Conservation (phyloP, 30 jellyfish, hydroid and myxozoan species). For the Pseudorhiza aurosa region DNA sequence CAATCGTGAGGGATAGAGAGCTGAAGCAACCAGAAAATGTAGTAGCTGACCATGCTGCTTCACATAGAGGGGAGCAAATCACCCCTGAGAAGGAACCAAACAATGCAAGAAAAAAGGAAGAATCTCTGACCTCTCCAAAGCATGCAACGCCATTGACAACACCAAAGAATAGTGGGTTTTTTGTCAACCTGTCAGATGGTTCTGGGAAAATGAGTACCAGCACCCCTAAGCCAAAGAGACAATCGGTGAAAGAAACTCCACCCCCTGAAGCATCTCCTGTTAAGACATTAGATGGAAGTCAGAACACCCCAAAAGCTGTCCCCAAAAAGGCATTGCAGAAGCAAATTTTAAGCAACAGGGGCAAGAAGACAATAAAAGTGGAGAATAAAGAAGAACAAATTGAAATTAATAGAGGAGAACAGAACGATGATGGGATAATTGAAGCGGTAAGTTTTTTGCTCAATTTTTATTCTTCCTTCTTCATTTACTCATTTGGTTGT, state of each 20-base stretch:
- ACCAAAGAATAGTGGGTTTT: slow-evolving; percentile 33
- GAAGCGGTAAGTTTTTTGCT: neutral
- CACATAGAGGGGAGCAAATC: no score
- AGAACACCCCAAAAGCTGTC: slow-evolving; percentile 10
- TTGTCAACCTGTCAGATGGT: slow-evolving; percentile 63
- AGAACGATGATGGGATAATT: neutral
- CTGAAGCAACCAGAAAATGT: neutral
- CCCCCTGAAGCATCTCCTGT: slow-evolving; percentile 76
- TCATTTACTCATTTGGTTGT: no score
- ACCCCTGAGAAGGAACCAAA: neutral
- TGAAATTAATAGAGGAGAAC: neutral
- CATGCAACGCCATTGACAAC: neutral
- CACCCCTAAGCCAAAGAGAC: slow-evolving; percentile 67
- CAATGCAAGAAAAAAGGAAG: neutral
- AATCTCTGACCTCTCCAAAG: neutral
- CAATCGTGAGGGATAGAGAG: neutral
- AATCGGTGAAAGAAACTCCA: slow-evolving; percentile 51
- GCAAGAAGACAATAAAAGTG: neutral
- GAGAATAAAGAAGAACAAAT: neutral
- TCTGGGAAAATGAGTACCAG: slow-evolving; percentile 76
- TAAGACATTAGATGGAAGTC: neutral
- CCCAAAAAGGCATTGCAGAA: slow-evolving; percentile 19
- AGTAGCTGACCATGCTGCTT: neutral
- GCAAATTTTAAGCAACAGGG: neutral
- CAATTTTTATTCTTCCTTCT: no score